phyloP scores from a whole-genome alignment of 1,140 invertebrate genomes.

The Pogonomyrmex barbatus region DNA sequence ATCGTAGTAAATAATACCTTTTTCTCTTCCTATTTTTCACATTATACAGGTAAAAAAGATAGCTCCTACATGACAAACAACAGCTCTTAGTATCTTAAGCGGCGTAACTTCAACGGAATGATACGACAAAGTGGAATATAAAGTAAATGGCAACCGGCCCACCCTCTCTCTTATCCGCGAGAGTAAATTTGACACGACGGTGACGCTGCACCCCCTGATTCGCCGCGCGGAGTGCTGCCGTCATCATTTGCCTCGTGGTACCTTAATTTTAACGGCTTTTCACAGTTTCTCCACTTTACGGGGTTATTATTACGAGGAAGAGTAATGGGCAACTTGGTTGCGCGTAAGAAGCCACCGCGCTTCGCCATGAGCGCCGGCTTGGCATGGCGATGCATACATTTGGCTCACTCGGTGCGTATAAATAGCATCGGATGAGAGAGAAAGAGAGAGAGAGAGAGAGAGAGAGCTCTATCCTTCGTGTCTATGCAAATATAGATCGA shows the following conservation, averaged over 20 bases:
- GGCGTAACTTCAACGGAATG: not conserved
- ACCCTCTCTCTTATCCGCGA: not conserved
- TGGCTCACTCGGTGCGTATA: not conserved
- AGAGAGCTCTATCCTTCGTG: not conserved
- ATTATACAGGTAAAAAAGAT: not conserved
- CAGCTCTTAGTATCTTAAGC: not conserved
- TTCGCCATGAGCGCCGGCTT: conserved; percentile 12
- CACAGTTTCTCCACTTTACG: conserved; percentile 28
- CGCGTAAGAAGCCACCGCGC: not conserved
- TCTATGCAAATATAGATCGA: conserved; percentile 12
- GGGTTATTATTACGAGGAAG: conserved; percentile 63
- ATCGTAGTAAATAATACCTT: too few species aligned
- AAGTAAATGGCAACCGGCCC: conserved; percentile 12
- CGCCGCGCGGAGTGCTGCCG: not conserved
- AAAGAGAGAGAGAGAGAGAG: not conserved
- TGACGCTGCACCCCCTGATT: not conserved
- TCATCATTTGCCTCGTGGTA: conserved; percentile 4
- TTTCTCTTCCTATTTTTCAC: not conserved
- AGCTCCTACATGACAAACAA: not conserved
- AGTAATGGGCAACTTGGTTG: conserved; percentile 38
- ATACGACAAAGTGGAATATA: not conserved
- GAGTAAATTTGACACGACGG: not conserved
- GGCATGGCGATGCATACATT: not conserved
- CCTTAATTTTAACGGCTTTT: conserved; percentile 55
- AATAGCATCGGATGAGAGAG: not conserved